Base-by-base conservation (phyloP, 2,113 vertebrate genomes). In the Symphodus melops region DNA sequence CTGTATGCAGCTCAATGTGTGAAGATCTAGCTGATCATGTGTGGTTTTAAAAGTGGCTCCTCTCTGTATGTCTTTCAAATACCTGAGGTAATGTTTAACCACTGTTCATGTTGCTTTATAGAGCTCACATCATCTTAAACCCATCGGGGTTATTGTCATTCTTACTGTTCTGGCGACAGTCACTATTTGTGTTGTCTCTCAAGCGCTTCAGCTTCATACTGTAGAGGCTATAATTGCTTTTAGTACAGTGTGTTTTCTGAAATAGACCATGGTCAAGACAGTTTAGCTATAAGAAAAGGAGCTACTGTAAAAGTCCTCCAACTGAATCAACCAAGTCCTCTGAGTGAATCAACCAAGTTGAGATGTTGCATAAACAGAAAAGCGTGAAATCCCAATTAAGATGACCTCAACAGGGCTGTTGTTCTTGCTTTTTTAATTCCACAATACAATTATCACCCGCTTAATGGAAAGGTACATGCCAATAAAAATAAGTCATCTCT, bases 401-500 rank as follows among this genome's bases (percentile, higher is more conserved):
- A 84, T 83, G 53, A 82, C 86, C 59, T 86, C 72, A 68, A 77
- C 75, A 79, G 74, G 84, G 70, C 70, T 75, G 72, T 70, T 79
- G 48, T 80, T 86, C 76, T 85, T 77, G 56, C 58, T 56, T 65
- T 65, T 82, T 58, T 78, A 66, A 84, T 89, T 87, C 71, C 78
- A 75, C 86, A 72, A 81, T 53, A 53, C 83, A 91, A 83, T 91
- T 91, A 89, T 90, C 83, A 90, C 79, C 88, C 72, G 37, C 86
- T 86, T 85, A 93, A 90, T 82, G 68, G 71, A 57, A 81, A 51
- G 49, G 23, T 69, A 68, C 57, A 5, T 79, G 90, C 90, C 91
- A 92, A 86, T 79, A 79, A 92, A 92, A 94, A 91, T 83, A 91
- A 89, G 85, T 87, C 37, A 82, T 90, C 87, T 92, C 84, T 87